Evolutionary conservation across 1,140 invertebrate genomes (phyloP).

Genomic region (Leguminivora glycinivorella): DNA sequence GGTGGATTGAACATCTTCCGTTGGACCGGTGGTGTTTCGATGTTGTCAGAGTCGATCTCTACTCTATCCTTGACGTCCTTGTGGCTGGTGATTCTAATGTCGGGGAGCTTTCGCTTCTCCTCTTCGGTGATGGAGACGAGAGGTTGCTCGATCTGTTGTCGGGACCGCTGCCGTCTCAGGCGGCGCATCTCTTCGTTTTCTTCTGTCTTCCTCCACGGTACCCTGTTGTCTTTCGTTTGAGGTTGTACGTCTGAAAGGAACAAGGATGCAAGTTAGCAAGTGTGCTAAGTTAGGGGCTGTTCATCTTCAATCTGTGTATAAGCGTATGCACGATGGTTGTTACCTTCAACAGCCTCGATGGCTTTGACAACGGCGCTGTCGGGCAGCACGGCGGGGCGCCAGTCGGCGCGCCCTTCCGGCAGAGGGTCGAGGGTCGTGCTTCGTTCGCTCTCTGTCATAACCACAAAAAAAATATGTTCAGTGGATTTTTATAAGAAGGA

Average conservation of each 20-base stretch:
- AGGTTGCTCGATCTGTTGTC: conserved; percentile 67
- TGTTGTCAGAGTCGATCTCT: conserved; percentile 94
- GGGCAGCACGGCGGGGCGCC: conserved; percentile 87
- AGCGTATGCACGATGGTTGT: conserved; percentile 1
- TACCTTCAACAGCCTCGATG: conserved; percentile 93
- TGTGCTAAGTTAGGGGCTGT: too few species aligned
- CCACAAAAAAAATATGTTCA: not conserved
- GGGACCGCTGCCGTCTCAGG: conserved; percentile 73
- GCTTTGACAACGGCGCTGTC: conserved; percentile 91
- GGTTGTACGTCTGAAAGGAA: conserved; percentile 84
- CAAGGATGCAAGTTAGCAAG: not conserved
- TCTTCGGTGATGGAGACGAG: conserved; percentile 80
- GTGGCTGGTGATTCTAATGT: conserved; percentile 61
- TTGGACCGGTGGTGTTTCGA: conserved; percentile 91
- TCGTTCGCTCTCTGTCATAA: conserved; percentile 84
- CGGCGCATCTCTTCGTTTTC: conserved; percentile 76
- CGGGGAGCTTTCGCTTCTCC: conserved; percentile 75
- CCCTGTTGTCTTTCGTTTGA: conserved; percentile 86
- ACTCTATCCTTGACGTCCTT: conserved; percentile 82
- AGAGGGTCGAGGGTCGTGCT: conserved; percentile 84
- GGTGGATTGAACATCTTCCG: conserved; percentile 84
- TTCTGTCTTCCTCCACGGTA: conserved; percentile 85
- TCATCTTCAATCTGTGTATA: conserved; percentile 16
- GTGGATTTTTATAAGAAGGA: too few species aligned
- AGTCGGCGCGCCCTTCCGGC: conserved; percentile 84